Evolutionary conservation across 1,140 invertebrate species (phyloP).

Genomic region (Caenorhabditis briggsae): DNA sequence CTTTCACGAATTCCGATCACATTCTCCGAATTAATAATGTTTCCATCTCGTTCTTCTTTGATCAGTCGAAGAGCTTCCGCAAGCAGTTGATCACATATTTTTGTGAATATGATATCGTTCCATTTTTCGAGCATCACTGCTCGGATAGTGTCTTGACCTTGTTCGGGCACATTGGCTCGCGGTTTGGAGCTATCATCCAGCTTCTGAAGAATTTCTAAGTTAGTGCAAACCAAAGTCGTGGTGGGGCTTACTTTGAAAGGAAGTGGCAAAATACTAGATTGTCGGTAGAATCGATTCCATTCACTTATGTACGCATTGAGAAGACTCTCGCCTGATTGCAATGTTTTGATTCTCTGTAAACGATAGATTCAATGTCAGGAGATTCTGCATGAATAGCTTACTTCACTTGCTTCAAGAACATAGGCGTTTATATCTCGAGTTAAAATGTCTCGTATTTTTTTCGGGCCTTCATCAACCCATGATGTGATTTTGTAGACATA

Average conservation of each 20-base stretch:
- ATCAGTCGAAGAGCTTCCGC: conserved; percentile 97
- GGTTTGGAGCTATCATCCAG: conserved; percentile 30
- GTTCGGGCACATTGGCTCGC: neutral
- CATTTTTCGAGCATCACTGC: conserved; percentile 52
- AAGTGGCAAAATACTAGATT: conserved; percentile 55
- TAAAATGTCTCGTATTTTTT: conserved; percentile 46
- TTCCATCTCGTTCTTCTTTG: conserved; percentile 89
- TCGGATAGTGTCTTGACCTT: conserved; percentile 9
- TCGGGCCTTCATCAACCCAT: conserved; percentile 60
- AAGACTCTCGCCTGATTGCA: conserved; percentile 45
- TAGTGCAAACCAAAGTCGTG: neutral
- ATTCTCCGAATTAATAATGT: conserved; percentile 95
- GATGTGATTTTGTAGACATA: conserved; percentile 60
- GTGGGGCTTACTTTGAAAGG: conserved; percentile 56
- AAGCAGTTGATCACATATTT: conserved; percentile 91
- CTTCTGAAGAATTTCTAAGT: conserved; percentile 24
- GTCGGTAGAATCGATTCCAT: conserved; percentile 49
- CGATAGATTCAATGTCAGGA: neutral
- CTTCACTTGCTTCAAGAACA: conserved; percentile 49
- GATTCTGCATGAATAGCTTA: neutral
- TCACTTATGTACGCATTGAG: conserved; percentile 48
- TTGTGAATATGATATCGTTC: conserved; percentile 85
- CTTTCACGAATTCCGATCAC: conserved; percentile 96
- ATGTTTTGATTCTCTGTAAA: conserved; percentile 52
- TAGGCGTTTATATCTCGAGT: conserved; percentile 57